Conservation (phyloP, 1,140 invertebrate species). For the Hestina assimilis region DNA sequence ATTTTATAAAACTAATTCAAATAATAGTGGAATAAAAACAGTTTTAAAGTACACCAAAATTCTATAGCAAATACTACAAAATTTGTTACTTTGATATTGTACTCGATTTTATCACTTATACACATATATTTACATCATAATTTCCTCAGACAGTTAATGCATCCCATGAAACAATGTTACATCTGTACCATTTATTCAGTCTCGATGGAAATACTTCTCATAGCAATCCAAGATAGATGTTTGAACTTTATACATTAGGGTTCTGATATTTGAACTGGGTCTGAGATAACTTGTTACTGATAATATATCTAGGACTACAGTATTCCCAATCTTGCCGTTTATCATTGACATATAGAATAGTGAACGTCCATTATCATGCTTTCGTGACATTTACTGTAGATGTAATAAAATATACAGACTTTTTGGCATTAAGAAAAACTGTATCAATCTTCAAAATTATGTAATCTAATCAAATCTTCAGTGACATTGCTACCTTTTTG, state of each 20-base stretch:
- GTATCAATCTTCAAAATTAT: too few relatives aligned
- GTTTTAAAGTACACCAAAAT: too few relatives aligned
- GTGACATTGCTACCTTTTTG: too few relatives aligned
- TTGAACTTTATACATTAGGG: conserved; percentile 3
- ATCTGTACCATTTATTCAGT: not conserved
- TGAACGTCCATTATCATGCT: conserved; percentile 36
- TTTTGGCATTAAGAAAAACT: too few relatives aligned
- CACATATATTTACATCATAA: not conserved
- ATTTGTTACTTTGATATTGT: too few relatives aligned
- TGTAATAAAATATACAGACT: too few relatives aligned
- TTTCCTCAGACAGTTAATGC: not conserved
- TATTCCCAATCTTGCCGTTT: conserved; percentile 22
- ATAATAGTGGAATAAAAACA: too few relatives aligned
- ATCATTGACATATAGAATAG: conserved; percentile 30
- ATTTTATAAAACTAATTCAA: too few relatives aligned
- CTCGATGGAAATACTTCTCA: not conserved
- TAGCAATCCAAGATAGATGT: not conserved
- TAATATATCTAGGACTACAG: conserved; percentile 17
- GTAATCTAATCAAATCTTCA: too few relatives aligned
- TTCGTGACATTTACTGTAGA: too few relatives aligned
- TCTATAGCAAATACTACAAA: too few relatives aligned
- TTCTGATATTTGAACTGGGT: conserved; percentile 2
- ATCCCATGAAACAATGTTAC: not conserved
- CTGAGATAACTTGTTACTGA: conserved; percentile 15
- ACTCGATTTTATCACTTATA: too few relatives aligned